These are phyloP conservation scores for Boloria selene DNA, from an alignment of 2,888 invertebrate species.

Conservation along the genomic window DNA sequence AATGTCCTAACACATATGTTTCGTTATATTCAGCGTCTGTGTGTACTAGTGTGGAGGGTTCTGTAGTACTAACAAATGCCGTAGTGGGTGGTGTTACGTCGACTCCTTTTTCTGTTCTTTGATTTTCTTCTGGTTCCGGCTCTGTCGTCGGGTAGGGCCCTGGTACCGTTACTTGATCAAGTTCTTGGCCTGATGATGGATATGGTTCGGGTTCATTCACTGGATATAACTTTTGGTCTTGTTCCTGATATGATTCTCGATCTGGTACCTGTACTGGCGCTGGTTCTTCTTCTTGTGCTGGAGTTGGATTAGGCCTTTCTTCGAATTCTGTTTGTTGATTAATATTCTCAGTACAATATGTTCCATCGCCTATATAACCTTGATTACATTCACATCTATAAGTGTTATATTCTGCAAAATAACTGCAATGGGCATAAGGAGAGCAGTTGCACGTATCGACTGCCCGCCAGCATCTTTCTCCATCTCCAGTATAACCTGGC, in stretches of 20 bases:
- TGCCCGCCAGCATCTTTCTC: constrained; percentile 82
- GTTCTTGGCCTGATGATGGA: neutral
- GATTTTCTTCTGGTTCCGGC: neutral
- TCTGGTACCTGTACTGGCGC: neutral
- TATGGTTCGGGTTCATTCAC: neutral
- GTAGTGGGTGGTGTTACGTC: constrained; percentile 34
- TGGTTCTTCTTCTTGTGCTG: neutral
- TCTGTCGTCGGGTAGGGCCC: neutral
- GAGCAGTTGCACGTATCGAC: constrained; percentile 60
- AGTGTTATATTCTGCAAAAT: constrained; percentile 47
- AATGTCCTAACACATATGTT: constrained; percentile 62
- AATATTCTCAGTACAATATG: constrained; percentile 50
- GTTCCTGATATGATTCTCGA: neutral
- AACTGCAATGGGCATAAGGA: constrained; percentile 57
- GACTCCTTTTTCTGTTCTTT: constrained; percentile 40
- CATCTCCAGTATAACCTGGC: constrained; percentile 89
- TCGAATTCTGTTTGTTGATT: constrained; percentile 8
- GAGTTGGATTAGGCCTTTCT: neutral
- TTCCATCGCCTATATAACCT: constrained; percentile 89
- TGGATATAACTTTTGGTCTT: neutral
- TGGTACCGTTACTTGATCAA: neutral
- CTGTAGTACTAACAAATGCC: constrained; percentile 33
- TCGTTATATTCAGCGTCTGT: constrained; percentile 66
- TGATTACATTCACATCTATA: constrained; percentile 83
- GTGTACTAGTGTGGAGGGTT: constrained; percentile 40